Evolutionary conservation across 2,113 vertebrate species (phyloP), one percentile per base, ranked within the genome.

Genomic region (Epinephelus moara): DNA sequence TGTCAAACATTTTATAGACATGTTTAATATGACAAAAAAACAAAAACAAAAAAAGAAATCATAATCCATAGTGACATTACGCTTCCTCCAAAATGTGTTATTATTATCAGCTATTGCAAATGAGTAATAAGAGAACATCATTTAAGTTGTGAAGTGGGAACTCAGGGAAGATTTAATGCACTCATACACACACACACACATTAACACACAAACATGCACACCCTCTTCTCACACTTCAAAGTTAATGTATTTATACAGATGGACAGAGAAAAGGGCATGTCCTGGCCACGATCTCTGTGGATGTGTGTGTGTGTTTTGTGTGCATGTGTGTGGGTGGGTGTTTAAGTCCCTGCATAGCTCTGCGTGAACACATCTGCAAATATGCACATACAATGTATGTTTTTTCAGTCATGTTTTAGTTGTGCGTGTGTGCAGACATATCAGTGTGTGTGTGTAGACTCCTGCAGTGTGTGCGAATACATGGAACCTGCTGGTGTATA

Each of bases 161-260:
- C n/a, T 42, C 1, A 62, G 23, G 59, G 66, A n/a, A 61, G 52
- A 60, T 68, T 2, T 14, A 81, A 19, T 13, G 23, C 40, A 52
- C 1, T 56, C 62, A 45, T 21, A 19, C 50, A 70, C 0, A 17
- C 12, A 70, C 33, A 57, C 21, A n/a, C n/a, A 12, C 21, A 4
- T 10, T 15, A 15, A 17, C 4, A 60, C 69, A 40, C 40, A 62
- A 5, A 55, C 53, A 59, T 25, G 45, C 55, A 77, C 49, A 21
- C 50, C 12, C 4, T 59, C 33, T 12, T n/a, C 3, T 45, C 60
- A 69, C 64, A 66, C 60, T 75, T 78, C 30, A 78, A 55, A 78
- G 60, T 75, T 19, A 30, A 81, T 74, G 57, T 79, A 84, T 89
- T 84, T 75, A 56, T 77, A 87, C 85, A 89, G 80, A 84, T 81